These are phyloP conservation scores for Holacanthella duospinosa DNA, from an alignment of 2,888 invertebrate species.

Conservation along the genomic window DNA sequence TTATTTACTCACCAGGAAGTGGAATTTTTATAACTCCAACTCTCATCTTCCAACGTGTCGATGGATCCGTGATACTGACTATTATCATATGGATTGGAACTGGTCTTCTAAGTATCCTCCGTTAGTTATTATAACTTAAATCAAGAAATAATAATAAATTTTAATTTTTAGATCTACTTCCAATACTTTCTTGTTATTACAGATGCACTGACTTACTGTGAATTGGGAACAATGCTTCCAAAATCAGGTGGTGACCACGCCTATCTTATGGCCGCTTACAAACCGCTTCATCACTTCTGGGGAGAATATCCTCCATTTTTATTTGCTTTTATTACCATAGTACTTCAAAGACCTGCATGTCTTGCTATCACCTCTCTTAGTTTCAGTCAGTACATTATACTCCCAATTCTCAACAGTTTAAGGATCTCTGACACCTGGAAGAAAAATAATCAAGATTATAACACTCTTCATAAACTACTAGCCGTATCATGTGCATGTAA, in stretches of 20 bases:
- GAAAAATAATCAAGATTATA: background rate
- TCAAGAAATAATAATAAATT: no score
- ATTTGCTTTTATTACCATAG: background rate
- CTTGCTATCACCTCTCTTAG: background rate
- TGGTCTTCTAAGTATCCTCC: constrained; percentile 77
- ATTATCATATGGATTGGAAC: constrained; percentile 91
- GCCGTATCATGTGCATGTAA: background rate
- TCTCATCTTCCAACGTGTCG: constrained; percentile 79
- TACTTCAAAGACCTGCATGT: background rate
- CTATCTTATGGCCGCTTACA: constrained; percentile 2
- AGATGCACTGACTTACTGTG: constrained; percentile 7
- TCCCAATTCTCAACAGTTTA: background rate
- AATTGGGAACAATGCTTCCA: constrained; percentile 2
- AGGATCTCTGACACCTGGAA: background rate
- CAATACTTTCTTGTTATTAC: background rate
- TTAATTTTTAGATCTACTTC: background rate
- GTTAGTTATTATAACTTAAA: constrained; percentile 57
- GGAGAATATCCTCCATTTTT: constrained; percentile 9
- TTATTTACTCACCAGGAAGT: constrained; percentile 57
- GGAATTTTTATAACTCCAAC: constrained; percentile 98
- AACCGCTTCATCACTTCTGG: constrained; percentile 7
- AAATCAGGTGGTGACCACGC: constrained; percentile 9
- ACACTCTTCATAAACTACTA: background rate
- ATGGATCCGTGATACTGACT: constrained; percentile 78
- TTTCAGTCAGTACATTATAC: background rate